phyloP scores from a whole-genome alignment of 2,113 vertebrate genomes.

The Bubo bubo region DNA sequence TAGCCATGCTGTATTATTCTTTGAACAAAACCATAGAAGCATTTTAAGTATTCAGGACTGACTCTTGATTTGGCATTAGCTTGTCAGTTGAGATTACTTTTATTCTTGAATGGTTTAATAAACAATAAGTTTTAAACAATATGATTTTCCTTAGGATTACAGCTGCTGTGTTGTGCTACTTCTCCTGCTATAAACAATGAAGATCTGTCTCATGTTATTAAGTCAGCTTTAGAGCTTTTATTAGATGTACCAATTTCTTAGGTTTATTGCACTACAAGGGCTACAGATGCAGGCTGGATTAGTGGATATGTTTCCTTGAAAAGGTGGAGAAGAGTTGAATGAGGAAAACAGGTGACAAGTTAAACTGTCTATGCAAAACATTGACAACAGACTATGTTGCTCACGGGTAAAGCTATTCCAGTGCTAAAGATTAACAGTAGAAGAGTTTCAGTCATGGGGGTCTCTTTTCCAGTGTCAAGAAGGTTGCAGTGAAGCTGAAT shows the following conservation, averaged over 20 bases:
- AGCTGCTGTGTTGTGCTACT: not conserved
- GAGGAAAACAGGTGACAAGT: not conserved
- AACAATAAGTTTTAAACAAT: not conserved
- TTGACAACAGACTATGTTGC: not conserved
- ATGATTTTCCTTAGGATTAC: not conserved
- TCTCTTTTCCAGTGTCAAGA: not conserved
- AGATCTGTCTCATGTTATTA: not conserved
- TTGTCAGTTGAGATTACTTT: not conserved
- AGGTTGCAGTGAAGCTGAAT: not conserved
- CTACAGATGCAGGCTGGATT: not conserved
- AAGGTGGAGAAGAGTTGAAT: not conserved
- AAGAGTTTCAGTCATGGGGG: not conserved
- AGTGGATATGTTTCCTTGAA: not conserved
- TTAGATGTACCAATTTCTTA: not conserved
- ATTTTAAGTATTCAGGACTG: not conserved
- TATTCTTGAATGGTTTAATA: not conserved
- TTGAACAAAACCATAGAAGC: not conserved
- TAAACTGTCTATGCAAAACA: not conserved
- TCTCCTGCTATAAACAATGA: not conserved
- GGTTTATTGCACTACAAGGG: not conserved
- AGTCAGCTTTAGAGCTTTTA: not conserved
- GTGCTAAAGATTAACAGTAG: not conserved
- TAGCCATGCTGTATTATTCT: not conserved
- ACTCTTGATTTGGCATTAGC: not conserved
- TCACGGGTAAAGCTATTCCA: not conserved